Percentiles rank a stretch among this genome's conserved stretches.
Conservation (phyloP, 2,888 invertebrate species). For the Ceramica pisi region DNA sequence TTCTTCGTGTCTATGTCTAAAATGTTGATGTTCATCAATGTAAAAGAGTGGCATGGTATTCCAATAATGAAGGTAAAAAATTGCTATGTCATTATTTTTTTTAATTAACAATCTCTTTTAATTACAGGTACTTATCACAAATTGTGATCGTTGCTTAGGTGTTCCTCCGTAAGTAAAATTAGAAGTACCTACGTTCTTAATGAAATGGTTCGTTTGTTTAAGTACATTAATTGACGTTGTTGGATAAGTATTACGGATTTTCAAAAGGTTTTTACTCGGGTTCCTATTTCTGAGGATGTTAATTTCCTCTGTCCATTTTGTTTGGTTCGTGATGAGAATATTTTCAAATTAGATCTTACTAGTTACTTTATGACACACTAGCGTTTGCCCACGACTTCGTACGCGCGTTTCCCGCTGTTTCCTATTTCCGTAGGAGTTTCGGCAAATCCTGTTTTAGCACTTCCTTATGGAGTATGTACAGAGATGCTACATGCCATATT, state of each 20-base stretch:
- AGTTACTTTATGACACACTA: neutral
- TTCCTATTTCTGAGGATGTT: neutral
- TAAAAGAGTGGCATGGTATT: neutral
- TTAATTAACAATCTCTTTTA: constrained; percentile 23
- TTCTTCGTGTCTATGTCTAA: no score
- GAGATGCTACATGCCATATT: no score
- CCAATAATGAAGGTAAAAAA: neutral
- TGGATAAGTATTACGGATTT: neutral
- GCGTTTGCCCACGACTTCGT: no score
- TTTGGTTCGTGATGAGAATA: no score
- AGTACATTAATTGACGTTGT: neutral
- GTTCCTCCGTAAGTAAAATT: constrained; percentile 13
- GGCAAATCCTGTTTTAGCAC: no score
- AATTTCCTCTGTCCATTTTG: neutral
- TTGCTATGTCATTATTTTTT: neutral
- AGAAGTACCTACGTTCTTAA: neutral
- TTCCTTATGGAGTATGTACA: no score
- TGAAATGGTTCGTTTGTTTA: neutral
- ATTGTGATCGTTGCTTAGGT: constrained; percentile 4
- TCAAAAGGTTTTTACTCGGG: neutral
- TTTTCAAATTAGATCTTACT: neutral
- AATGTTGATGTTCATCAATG: neutral
- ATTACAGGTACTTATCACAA: constrained; percentile 51
- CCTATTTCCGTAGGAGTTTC: no score
- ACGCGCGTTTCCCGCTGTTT: no score